phyloP scores from a whole-genome alignment of 1,140 invertebrate species.

The Brachionus manjavacas region DNA sequence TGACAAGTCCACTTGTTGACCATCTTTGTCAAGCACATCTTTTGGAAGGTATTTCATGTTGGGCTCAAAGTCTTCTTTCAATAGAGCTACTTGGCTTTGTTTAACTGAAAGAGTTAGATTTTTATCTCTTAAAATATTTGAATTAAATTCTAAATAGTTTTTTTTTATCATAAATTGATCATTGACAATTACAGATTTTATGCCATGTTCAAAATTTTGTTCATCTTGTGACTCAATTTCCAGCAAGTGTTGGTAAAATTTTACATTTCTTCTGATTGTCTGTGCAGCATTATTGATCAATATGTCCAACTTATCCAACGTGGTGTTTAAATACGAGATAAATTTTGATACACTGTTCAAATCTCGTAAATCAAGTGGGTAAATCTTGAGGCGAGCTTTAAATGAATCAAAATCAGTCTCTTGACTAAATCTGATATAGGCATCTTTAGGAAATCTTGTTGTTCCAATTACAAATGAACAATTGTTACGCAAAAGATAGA shows the following conservation, averaged over 20 bases:
- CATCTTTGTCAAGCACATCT: constrained; percentile 7
- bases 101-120: not conserved
- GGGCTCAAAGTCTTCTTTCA: not conserved
- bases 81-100: not conserved
- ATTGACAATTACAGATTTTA: not conserved
- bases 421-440: constrained; percentile 28
- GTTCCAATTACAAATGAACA: constrained; percentile 43
- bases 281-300: constrained; percentile 47
- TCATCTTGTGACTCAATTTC: not conserved
- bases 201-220: not conserved
- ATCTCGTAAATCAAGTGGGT: constrained; percentile 43
- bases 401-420: constrained; percentile 43
- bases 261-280: constrained; percentile 43
- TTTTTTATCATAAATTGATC: not conserved
- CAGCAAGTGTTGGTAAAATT: constrained; percentile 43
- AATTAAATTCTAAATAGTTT: not conserved
- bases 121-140: not conserved
- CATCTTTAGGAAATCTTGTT: constrained; percentile 45
- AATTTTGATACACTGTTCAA: constrained; percentile 40
- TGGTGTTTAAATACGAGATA: not conserved
- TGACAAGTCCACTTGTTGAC: constrained; percentile 41
- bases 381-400: constrained; percentile 43
- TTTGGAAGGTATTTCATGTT: not conserved
- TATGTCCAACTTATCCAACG: constrained; percentile 44
- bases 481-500: constrained; percentile 44